These are phyloP conservation scores for Anarsia innoxiella DNA, from an alignment of 2,888 invertebrate genomes.

Conservation along the genomic window DNA sequence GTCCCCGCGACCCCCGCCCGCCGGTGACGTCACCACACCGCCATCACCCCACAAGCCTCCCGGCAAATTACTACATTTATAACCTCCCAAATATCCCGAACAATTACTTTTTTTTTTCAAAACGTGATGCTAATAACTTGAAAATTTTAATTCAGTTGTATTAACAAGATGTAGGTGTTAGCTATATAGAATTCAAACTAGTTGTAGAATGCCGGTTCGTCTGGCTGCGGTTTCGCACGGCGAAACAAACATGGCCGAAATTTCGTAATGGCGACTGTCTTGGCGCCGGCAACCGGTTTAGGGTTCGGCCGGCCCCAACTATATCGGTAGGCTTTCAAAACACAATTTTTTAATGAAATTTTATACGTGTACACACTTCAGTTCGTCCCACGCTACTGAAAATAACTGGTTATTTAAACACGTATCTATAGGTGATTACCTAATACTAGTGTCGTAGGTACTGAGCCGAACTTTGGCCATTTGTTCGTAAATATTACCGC, in stretches of 20 bases:
- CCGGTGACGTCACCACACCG: conserved; percentile 40
- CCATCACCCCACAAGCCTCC: conserved; percentile 47
- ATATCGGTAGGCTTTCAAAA: conserved; percentile 23
- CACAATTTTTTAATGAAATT: conserved; percentile 41
- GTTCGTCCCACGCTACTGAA: conserved; percentile 55
- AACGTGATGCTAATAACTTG: too few relatives aligned
- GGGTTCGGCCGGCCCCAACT: conserved; percentile 40
- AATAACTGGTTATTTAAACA: conserved; percentile 54
- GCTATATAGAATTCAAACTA: background rate
- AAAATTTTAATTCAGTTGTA: too few relatives aligned
- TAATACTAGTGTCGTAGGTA: too few relatives aligned
- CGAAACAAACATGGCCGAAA: conserved; percentile 66
- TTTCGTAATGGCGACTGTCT: conserved; percentile 54
- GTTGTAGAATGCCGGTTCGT: background rate
- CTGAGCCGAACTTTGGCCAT: too few relatives aligned
- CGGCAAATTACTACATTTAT: background rate
- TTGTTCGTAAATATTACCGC: too few relatives aligned
- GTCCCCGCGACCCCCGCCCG: conserved; percentile 37
- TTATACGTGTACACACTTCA: conserved; percentile 54
- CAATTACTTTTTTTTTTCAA: background rate
- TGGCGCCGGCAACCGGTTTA: conserved; percentile 53
- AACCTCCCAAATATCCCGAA: background rate
- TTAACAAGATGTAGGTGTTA: too few relatives aligned
- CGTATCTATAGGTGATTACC: too few relatives aligned
- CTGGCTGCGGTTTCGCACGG: conserved; percentile 47